phyloP scores from a whole-genome alignment of 2,888 invertebrate genomes.

The Quadriops clusia region DNA sequence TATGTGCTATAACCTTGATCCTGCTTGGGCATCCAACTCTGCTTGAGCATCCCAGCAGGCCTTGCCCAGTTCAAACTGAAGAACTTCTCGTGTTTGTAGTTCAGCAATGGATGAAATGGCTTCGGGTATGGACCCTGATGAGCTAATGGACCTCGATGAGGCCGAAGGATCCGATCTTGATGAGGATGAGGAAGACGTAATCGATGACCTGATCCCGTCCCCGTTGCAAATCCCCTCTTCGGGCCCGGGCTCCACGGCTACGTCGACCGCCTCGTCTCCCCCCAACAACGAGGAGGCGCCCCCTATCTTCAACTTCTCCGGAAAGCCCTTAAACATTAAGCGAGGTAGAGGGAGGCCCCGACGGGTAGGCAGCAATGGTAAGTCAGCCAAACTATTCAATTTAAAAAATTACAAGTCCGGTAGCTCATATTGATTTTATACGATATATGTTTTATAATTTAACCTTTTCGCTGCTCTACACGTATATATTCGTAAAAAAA shows the following conservation, averaged over 20 bases:
- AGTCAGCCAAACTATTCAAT: conserved; percentile 2
- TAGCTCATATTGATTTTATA: background rate
- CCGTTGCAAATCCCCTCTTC: conserved; percentile 37
- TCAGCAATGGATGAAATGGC: conserved; percentile 34
- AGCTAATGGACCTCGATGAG: conserved; percentile 62
- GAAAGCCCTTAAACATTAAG: conserved; percentile 54
- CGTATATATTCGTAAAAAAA: too few species aligned
- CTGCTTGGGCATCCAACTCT: too few species aligned
- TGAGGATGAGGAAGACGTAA: conserved; percentile 53
- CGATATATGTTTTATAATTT: conserved; percentile 2
- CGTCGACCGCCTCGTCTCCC: conserved; percentile 49
- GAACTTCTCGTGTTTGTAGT: conserved; percentile 10
- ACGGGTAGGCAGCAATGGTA: conserved; percentile 50
- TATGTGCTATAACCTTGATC: too few species aligned
- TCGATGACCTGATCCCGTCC: conserved; percentile 41
- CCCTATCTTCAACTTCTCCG: conserved; percentile 46
- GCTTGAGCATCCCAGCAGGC: too few species aligned
- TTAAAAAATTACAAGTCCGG: background rate
- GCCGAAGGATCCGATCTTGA: conserved; percentile 65
- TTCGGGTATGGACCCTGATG: conserved; percentile 38
- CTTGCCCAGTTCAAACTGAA: too few species aligned
- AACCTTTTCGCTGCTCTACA: too few species aligned
- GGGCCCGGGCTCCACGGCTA: conserved; percentile 55
- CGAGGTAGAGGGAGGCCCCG: conserved; percentile 71
- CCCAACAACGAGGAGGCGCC: conserved; percentile 48